Evolutionary conservation across 2,888 invertebrate species (phyloP), one percentile per base, ranked within the genome.

Genomic region (Serrognathus titanus): DNA sequence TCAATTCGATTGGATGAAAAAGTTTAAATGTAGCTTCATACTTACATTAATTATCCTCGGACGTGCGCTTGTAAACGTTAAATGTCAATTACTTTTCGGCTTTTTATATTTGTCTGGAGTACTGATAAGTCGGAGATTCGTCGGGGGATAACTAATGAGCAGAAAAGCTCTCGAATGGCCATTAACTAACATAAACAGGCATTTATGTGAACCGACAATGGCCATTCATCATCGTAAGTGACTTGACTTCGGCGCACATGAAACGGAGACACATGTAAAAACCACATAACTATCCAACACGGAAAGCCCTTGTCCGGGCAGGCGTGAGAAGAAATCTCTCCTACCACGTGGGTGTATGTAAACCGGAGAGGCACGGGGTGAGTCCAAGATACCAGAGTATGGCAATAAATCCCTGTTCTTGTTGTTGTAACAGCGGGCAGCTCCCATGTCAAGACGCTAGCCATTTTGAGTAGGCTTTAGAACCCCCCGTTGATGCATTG

Each of bases 341-440:
- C 55, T 31, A 31, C 56, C 59, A 62, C 69, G 73, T 72, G 72
- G 72, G 72, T 71, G 72, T 71, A 71, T 69, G 69, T 71, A 69
- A 71, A 71, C 67, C 65, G 65, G 57, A 60, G 62, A 59, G 66
- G 61, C 60, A 62, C 62, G 60, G 63, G 63, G 64, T 65, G 64
- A 61, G 66, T 63, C 64, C 60, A 51, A 64, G 66, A 66, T 63
- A 63, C 57, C 60, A 64, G 62, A 64, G 64, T 63, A 63, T 63
- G 53, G 63, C 59, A 55, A 71, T 73, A 72, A 73, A 72, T 73
- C 71, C 60, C 55, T 56, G 66, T 67, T 69, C 69, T 69, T 67
- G 71, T 69, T 67, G 71, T 71, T 68, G 69, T 65, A 71, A 65
- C 71, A 71, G 71, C 72, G 68, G 70, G 71, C 66, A 66, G 61